Evolutionary conservation across 2,113 vertebrate genomes (phyloP), one percentile per base, ranked within the genome.

Genomic region (Rhizomys pruinosus): DNA sequence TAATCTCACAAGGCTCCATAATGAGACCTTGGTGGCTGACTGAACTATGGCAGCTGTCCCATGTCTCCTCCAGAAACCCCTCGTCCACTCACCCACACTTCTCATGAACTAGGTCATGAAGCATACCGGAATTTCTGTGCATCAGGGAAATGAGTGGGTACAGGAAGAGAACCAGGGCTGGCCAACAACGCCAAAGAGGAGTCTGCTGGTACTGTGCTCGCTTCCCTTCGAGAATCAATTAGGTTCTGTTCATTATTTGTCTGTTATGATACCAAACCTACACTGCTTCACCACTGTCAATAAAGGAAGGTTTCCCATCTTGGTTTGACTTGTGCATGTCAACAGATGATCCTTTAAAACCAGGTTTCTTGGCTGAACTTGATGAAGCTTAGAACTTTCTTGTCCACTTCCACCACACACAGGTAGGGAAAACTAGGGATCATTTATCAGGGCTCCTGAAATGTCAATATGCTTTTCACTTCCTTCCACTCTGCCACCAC

Each of bases 81-180:
- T 20, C 22, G 79, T 89, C 76, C 47, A 87, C 84, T 71, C 19
- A 16, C 23, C 29, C 20, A 25, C 72, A 74, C 78, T 80, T 85
- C 34, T 57, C 68, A 71, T 71, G 61, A 91, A 71, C n/a, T 66
- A 76, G 22, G 72, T 71, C 52, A 57, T 11, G 0, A 3, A 17
- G 44, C 78, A 84, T 77, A n/a, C n/a, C n/a, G n/a, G n/a, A n/a
- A 80, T 63, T 84, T 84, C 81, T 90, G 10, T 78, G 64, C 84
- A 37, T 69, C 76, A 72, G 34, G 47, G 72, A 74, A 55, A 73
- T 55, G 20, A 72, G 42, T 71, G 72, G 34, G 23, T 32, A 37
- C 44, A 12, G 6, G 44, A 74, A 71, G 74, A 61, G 39, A 76
- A 85, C 52, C 32, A 42, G 64, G n/a, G n/a, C 59, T 77, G 22